Conservation (phyloP, 2,797 vertebrate species). For the Choloepus didactylus region DNA sequence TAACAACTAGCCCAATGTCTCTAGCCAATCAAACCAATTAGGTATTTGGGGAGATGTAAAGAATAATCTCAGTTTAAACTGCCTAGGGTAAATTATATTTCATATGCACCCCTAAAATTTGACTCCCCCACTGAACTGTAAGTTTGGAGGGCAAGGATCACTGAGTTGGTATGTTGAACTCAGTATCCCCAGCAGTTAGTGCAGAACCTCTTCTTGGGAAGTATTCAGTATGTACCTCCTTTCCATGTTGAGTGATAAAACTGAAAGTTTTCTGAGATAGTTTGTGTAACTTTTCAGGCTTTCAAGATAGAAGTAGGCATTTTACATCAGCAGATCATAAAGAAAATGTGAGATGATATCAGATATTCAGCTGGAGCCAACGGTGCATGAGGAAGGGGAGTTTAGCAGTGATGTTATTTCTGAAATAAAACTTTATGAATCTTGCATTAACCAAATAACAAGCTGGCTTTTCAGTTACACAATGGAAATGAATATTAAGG, state of each 20-base stretch:
- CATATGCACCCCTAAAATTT: accelerated
- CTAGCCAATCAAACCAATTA: background rate
- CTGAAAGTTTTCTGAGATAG: background rate
- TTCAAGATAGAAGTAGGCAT: conserved; percentile 2
- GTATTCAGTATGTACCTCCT: background rate
- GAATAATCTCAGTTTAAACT: background rate
- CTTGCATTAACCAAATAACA: conserved; percentile 68
- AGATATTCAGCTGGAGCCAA: background rate
- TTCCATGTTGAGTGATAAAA: background rate
- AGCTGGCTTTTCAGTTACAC: conserved; percentile 69
- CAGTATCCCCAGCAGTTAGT: background rate
- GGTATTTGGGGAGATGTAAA: background rate
- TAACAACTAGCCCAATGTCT: background rate
- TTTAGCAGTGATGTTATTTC: conserved; percentile 61
- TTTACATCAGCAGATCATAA: conserved; percentile 33
- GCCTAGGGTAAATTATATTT: background rate
- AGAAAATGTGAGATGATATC: background rate
- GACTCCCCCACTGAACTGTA: background rate
- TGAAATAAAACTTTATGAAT: conserved; percentile 69
- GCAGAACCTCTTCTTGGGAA: background rate
- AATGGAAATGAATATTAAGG: conserved; percentile 72
- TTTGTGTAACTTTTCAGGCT: background rate
- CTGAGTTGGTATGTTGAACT: accelerated
- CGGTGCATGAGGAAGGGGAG: background rate
- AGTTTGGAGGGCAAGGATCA: accelerated